Percentiles rank a stretch among this genome's conserved stretches.
Conservation (phyloP, 2,888 invertebrate species). For the Zaprionus lineosus region DNA sequence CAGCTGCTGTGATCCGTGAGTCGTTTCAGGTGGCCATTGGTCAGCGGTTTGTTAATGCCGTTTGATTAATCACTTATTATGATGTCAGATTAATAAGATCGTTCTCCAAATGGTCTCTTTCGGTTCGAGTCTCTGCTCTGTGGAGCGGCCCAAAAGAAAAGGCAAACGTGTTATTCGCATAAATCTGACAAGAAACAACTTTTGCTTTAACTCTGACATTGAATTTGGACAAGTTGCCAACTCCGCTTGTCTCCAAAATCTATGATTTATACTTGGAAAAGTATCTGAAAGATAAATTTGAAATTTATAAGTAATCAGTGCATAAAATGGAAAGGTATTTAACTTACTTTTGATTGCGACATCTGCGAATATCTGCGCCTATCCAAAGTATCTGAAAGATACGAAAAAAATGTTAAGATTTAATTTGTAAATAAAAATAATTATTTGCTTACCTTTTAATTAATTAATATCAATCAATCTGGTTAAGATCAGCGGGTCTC, state of each 20-base stretch:
- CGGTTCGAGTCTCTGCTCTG: constrained; percentile 35
- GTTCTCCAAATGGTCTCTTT: constrained; percentile 71
- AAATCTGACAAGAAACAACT: constrained; percentile 31
- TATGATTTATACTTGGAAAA: background rate
- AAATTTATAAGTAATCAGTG: constrained; percentile 1
- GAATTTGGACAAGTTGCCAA: background rate
- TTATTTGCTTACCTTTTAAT: too few relatives aligned
- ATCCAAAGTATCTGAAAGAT: too few relatives aligned
- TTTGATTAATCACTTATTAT: constrained; percentile 82
- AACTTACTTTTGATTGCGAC: too few relatives aligned
- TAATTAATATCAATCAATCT: too few relatives aligned
- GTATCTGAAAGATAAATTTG: constrained; percentile 17
- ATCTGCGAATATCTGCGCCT: too few relatives aligned
- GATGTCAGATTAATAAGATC: constrained; percentile 82
- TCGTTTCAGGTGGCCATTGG: constrained; percentile 61
- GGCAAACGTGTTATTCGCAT: constrained; percentile 50
- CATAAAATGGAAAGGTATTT: background rate
- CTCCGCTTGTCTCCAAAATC: too few relatives aligned
- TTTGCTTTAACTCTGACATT: constrained; percentile 57
- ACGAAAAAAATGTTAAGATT: too few relatives aligned
- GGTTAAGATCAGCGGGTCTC: too few relatives aligned
- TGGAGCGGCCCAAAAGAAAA: constrained; percentile 33
- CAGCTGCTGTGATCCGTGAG: constrained; percentile 51
- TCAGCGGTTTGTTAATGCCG: constrained; percentile 73
- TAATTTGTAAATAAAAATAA: too few relatives aligned